Percentiles rank a stretch among this genome's conserved stretches.
Conservation (phyloP, 2,113 vertebrate species). For the Peromyscus maniculatus region DNA sequence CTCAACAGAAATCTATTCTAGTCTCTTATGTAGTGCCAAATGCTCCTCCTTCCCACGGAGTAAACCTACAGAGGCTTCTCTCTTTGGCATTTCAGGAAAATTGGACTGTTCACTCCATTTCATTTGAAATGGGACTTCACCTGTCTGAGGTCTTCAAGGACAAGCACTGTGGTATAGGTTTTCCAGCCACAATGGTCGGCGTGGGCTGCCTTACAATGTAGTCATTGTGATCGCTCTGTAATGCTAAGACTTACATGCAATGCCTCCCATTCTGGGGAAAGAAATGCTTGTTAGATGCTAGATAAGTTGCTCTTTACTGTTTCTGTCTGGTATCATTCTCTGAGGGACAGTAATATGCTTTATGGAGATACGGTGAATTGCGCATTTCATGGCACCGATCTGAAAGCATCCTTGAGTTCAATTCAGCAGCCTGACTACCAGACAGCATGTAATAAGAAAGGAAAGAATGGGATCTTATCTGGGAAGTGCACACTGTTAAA, state of each 20-base stretch:
- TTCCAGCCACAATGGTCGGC: constrained; percentile 37
- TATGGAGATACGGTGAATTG: constrained; percentile 66
- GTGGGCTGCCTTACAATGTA: constrained; percentile 62
- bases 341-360: constrained; percentile 70
- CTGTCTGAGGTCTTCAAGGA: constrained; percentile 16
- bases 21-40: neutral
- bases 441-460: constrained; percentile 23
- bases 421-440: constrained; percentile 70
- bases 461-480: constrained; percentile 73
- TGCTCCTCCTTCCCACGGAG: neutral
- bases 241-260: constrained; percentile 34
- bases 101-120: constrained; percentile 53
- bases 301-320: constrained; percentile 74
- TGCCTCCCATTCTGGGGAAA: constrained; percentile 64
- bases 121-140: constrained; percentile 64
- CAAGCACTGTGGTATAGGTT: constrained; percentile 60
- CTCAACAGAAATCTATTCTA: neutral
- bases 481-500: constrained; percentile 46
- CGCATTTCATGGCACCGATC: constrained; percentile 68
- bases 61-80: neutral
- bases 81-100: constrained; percentile 45
- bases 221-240: constrained; percentile 72
- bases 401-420: constrained; percentile 77
- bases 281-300: constrained; percentile 74
- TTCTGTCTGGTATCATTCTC: constrained; percentile 75